phyloP scores from a whole-genome alignment of 1,140 invertebrate species.

The Ptiloglossa arizonensis region DNA sequence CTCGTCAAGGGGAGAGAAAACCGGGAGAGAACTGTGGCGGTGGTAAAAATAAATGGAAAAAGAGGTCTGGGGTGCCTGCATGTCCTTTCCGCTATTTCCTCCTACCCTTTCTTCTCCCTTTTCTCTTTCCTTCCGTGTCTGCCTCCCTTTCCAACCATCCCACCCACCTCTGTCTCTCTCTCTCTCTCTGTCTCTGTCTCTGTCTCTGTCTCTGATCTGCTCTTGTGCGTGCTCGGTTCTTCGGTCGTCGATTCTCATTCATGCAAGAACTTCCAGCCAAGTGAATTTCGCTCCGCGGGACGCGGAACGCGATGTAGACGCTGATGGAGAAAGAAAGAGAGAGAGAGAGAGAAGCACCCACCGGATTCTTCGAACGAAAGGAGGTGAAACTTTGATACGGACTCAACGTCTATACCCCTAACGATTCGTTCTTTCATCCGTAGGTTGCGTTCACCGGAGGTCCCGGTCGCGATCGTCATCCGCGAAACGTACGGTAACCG shows the following conservation, averaged over 20 bases:
- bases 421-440: background rate
- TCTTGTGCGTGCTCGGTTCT: constrained; percentile 18
- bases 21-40: background rate
- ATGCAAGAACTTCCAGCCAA: constrained; percentile 69
- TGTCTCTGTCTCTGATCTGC: constrained; percentile 50
- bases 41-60: constrained; percentile 75
- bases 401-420: background rate
- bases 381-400: constrained; percentile 8
- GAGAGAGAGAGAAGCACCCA: no score
- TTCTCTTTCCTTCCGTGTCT: constrained; percentile 13
- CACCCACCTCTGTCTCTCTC: constrained; percentile 34
- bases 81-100: background rate
- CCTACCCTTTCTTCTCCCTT: constrained; percentile 46
- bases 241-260: constrained; percentile 66
- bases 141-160: constrained; percentile 21
- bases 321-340: constrained; percentile 45
- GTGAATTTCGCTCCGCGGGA: constrained; percentile 65
- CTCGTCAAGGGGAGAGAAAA: constrained; percentile 49
- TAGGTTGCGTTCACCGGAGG: no score
- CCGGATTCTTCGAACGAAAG: background rate
- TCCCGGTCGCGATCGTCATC: no score
- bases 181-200: constrained; percentile 40
- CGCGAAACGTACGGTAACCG: no score
- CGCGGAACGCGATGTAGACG: constrained; percentile 58
- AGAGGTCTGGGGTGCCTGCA: constrained; percentile 28